A percentile compares a stretch with the other conserved stretches of the same genome.
Conservation (phyloP, 2,888 invertebrate species). For the Melipona beecheii region DNA sequence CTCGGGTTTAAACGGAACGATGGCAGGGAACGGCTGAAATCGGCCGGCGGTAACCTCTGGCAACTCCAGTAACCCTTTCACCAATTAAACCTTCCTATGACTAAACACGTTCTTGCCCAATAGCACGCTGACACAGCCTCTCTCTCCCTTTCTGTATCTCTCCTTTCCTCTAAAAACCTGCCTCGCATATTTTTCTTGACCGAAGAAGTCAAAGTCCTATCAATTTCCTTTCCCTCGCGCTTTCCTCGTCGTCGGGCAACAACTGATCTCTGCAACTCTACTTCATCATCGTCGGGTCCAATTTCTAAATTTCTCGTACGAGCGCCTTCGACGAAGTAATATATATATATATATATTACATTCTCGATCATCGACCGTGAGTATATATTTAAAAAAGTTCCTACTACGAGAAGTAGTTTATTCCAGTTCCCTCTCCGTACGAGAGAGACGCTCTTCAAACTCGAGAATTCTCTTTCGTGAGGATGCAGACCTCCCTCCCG, state of each 20-base stretch:
- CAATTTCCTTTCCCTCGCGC: background rate
- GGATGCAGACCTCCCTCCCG: background rate
- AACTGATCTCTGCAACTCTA: too few relatives aligned
- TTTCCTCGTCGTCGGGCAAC: too few relatives aligned
- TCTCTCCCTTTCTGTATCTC: slow-evolving; percentile 23
- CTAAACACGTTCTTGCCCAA: slow-evolving; percentile 43
- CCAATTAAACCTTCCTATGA: slow-evolving; percentile 51
- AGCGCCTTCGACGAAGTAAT: too few relatives aligned
- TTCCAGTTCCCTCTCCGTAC: background rate
- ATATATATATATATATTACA: too few relatives aligned
- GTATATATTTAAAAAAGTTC: background rate
- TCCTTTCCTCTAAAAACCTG: slow-evolving; percentile 6
- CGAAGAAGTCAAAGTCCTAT: background rate
- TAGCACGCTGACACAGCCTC: slow-evolving; percentile 40
- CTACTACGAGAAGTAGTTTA: background rate
- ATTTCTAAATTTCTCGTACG: too few relatives aligned
- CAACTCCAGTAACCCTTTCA: slow-evolving; percentile 48
- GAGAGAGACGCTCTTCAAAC: background rate
- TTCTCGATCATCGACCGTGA: too few relatives aligned
- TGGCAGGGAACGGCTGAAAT: slow-evolving; percentile 3
- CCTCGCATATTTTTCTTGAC: background rate
- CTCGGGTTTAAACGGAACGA: background rate
- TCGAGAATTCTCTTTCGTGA: background rate
- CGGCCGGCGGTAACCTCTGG: slow-evolving; percentile 40
- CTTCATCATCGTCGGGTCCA: too few relatives aligned